Conservation (phyloP, 2,888 invertebrate genomes). For the Andrena dorsata region DNA sequence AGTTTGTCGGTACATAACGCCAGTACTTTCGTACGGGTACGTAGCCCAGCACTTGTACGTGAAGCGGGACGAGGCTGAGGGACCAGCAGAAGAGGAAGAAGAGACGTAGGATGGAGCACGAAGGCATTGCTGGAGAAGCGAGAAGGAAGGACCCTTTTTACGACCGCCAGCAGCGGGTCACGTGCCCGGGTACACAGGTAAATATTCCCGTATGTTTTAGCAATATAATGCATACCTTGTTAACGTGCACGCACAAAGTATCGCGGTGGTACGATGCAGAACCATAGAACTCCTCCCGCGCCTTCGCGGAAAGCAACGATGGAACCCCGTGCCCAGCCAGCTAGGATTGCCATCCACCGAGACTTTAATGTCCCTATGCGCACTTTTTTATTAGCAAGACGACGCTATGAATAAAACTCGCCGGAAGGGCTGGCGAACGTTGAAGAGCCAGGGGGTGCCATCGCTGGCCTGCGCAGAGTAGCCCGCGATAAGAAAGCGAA, state of each 20-base stretch:
- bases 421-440: conserved; percentile 58
- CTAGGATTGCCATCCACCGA: conserved; percentile 22
- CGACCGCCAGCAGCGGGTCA: conserved; percentile 69
- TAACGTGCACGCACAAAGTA: conserved; percentile 67
- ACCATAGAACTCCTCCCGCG: conserved; percentile 21
- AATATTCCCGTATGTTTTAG: conserved; percentile 60
- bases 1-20: conserved; percentile 77
- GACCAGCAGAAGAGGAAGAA: background rate
- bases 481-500: conserved; percentile 2
- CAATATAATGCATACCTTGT: conserved; percentile 72
- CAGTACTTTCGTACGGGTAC: conserved; percentile 67
- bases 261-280: background rate
- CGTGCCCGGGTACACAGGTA: conserved; percentile 45
- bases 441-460: conserved; percentile 56
- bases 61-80: conserved; percentile 36
- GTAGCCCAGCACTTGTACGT: conserved; percentile 41
- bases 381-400: conserved; percentile 80
- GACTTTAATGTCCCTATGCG: conserved; percentile 79
- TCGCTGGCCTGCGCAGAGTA: background rate
- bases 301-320: background rate
- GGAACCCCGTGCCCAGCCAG: background rate
- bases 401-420: conserved; percentile 80
- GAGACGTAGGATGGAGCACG: conserved; percentile 15
- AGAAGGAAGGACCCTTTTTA: conserved; percentile 73
- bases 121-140: conserved; percentile 42